Evolutionary conservation across 2,888 invertebrate genomes (phyloP), one percentile per base, ranked within the genome.

Genomic region (Caenorhabditis sp.): DNA sequence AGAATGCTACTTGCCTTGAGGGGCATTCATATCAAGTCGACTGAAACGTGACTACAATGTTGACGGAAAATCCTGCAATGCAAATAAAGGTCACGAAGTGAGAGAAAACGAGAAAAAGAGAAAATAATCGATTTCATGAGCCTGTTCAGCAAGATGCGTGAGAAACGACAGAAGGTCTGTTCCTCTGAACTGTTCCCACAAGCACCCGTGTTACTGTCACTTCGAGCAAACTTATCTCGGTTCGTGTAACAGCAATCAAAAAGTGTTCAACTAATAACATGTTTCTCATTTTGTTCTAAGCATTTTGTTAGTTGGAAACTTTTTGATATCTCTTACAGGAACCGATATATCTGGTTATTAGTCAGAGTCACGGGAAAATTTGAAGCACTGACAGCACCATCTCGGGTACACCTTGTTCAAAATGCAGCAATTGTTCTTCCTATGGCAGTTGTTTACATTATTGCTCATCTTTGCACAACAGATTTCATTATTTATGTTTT

Each of bases 21-120:
- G 70, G 1, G 70, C 59, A 19, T 59, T 70, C 70, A 70, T 70
- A 59, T 14, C 31, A 14, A 44, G 10, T 28, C 26, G 19, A 70
- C 38, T 16, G 16, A 44, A 70, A 41, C n/a, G 28, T n/a, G n/a
- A n/a, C 28, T 7, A 38, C n/a, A n/a, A 31, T 35, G 28, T 58
- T 22, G 28, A 47, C 31, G 16, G 31, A 31, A 5, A 59, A 58
- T 19, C 47, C 58, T 70, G 28, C 70, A 70, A 70, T 44, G 63
- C 28, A 63, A 63, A 63, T 63, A 59, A 44, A 24, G 44, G 44
- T 44, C 44, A 70, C 47, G 59, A n/a, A 35, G 31, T 16, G 22
- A 69, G n/a, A n/a, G n/a, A 56, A 24, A 35, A 38, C 1, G 12
- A 24, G 22, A 47, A n/a, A 19, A 2, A 63, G 44, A 63, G 28